Conservation (phyloP, 2,113 vertebrate genomes). For the Apteryx owenii region DNA sequence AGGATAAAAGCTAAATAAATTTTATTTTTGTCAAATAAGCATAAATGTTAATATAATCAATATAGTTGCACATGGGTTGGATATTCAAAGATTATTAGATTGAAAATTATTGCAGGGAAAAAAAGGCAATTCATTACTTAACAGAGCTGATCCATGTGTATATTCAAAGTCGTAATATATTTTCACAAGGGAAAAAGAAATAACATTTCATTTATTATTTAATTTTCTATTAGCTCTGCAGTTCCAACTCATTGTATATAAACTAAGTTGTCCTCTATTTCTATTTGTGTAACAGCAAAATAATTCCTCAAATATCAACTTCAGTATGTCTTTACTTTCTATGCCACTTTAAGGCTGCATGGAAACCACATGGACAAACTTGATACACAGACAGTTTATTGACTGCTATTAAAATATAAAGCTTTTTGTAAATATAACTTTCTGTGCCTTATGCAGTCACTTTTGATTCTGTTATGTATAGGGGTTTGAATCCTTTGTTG, state of each 20-base stretch:
- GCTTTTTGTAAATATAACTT: background rate
- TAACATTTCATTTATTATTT: conserved; percentile 45
- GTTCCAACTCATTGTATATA: background rate
- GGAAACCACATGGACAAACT: background rate
- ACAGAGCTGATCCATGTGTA: background rate
- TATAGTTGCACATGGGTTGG: background rate
- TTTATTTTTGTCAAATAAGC: background rate
- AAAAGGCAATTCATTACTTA: background rate
- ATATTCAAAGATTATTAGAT: conserved; percentile 3
- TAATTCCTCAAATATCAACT: background rate
- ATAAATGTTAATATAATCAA: background rate
- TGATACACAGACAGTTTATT: background rate
- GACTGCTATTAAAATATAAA: background rate
- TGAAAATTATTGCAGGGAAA: conserved; percentile 6
- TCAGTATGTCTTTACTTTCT: background rate
- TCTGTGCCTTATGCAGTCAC: background rate
- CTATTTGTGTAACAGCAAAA: background rate
- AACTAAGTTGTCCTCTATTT: background rate
- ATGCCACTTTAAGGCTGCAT: background rate
- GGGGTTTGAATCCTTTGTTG: background rate
- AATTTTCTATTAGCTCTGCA: conserved; percentile 1
- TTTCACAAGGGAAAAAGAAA: conserved; percentile 6
- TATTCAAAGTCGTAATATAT: background rate
- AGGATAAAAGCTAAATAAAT: background rate
- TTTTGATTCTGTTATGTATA: background rate